Conservation (phyloP, 2,113 vertebrate species). For the Calidris pugnax region DNA sequence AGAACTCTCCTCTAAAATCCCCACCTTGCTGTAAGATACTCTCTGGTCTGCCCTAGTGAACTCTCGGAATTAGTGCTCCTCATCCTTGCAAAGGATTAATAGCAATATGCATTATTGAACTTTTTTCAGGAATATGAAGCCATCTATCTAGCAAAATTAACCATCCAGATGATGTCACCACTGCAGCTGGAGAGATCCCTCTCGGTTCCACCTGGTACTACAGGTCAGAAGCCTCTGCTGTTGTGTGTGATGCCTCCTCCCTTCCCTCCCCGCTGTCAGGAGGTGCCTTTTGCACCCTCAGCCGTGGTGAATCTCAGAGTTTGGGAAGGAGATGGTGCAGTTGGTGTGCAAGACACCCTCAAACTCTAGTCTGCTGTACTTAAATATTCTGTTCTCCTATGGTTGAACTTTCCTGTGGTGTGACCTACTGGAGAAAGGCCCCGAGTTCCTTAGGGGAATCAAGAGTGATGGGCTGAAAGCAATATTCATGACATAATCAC, state of each 20-base stretch:
- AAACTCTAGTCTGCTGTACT: fast-evolving
- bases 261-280: not conserved
- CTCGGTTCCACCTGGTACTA: constrained; percentile 86
- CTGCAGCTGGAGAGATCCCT: constrained; percentile 92
- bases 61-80: not conserved
- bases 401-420: not conserved
- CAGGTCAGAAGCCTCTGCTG: constrained; percentile 78
- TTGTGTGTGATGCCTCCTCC: not conserved
- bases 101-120: not conserved
- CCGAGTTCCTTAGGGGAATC: not conserved
- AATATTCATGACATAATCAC: not conserved
- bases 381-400: fast-evolving
- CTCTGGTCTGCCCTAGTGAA: not conserved
- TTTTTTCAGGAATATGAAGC: constrained; percentile 94
- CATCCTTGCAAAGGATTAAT: not conserved
- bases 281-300: not conserved
- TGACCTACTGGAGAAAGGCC: not conserved
- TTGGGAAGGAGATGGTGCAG: not conserved
- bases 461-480: not conserved
- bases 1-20: not conserved
- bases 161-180: constrained; percentile 98
- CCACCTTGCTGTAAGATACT: not conserved
- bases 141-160: constrained; percentile 97
- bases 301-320: not conserved
- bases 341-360: not conserved